Percentiles rank a stretch among this genome's conserved stretches.
These are phyloP conservation scores for Microtus ochrogaster DNA, from an alignment of 2,113 vertebrate genomes.

Conservation along the genomic window DNA sequence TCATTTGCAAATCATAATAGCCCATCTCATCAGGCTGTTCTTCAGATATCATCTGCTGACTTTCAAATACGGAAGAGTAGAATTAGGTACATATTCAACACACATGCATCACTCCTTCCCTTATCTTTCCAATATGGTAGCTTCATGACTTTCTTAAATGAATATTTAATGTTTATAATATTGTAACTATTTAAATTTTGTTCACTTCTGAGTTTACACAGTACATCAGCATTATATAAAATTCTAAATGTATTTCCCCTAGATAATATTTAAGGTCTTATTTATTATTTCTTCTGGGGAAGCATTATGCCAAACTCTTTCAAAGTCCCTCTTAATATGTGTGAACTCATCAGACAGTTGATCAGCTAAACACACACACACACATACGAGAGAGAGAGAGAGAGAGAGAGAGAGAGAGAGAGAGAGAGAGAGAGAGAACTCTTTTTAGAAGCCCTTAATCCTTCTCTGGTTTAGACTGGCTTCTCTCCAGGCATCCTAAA, in stretches of 20 bases:
- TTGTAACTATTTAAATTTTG: conserved; percentile 5
- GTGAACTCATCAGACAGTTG: not conserved
- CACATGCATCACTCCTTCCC: not conserved
- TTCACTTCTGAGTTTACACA: not conserved
- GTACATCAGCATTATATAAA: not conserved
- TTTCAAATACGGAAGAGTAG: not conserved
- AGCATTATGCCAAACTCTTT: not conserved
- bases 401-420: too few relatives aligned
- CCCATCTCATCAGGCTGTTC: not conserved
- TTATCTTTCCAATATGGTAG: not conserved
- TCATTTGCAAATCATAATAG: not conserved
- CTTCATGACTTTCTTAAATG: conserved; percentile 1
- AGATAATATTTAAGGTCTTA: conserved; percentile 10
- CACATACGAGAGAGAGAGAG: not conserved
- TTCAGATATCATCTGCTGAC: not conserved
- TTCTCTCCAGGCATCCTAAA: not conserved
- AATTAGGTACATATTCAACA: not conserved
- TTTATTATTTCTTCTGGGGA: not conserved
- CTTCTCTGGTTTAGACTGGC: not conserved
- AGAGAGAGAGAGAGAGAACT: not conserved
- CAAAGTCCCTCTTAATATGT: not conserved
- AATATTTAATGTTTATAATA: not conserved
- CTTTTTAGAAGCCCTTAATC: not conserved
- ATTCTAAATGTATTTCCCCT: not conserved
- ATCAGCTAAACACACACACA: not conserved